phyloP scores from a whole-genome alignment of 2,113 vertebrate species.

The Gnathonemus longibarbis region DNA sequence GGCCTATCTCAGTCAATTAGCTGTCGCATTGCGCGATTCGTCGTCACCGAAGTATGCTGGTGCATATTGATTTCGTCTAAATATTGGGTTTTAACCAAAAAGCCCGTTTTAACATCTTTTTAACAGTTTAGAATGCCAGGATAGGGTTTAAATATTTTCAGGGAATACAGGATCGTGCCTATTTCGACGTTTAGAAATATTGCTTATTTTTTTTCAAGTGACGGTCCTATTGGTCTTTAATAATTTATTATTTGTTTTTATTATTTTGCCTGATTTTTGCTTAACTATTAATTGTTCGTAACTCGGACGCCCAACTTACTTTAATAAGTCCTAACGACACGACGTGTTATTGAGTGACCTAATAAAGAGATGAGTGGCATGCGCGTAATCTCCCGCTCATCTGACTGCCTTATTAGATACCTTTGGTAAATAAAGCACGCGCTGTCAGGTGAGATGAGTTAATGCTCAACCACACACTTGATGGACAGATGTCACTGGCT shows the following conservation, averaged over 20 bases:
- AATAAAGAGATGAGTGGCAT: not conserved
- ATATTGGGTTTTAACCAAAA: not conserved
- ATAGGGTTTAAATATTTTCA: not conserved
- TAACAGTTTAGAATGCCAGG: not conserved
- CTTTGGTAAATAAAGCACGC: conserved; percentile 20
- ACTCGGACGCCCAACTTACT: not conserved
- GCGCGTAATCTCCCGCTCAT: not conserved
- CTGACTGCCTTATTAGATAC: conserved; percentile 18
- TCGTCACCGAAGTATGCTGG: not conserved
- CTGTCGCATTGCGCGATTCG: not conserved
- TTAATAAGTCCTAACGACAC: not conserved
- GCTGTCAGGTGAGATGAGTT: conserved; percentile 22
- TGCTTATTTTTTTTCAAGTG: not conserved
- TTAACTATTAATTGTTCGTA: not conserved
- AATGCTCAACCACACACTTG: conserved; percentile 27
- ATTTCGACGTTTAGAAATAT: not conserved
- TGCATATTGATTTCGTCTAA: not conserved
- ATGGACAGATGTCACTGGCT: conserved; percentile 28
- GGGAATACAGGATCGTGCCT: not conserved
- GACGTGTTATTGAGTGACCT: not conserved
- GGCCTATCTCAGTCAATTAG: conserved; percentile 12
- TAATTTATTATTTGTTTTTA: not conserved
- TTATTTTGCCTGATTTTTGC: not conserved
- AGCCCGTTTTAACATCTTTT: not conserved
- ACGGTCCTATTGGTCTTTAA: not conserved